Base-by-base conservation (phyloP, 1,140 invertebrate species). In the Apis dorsata region DNA sequence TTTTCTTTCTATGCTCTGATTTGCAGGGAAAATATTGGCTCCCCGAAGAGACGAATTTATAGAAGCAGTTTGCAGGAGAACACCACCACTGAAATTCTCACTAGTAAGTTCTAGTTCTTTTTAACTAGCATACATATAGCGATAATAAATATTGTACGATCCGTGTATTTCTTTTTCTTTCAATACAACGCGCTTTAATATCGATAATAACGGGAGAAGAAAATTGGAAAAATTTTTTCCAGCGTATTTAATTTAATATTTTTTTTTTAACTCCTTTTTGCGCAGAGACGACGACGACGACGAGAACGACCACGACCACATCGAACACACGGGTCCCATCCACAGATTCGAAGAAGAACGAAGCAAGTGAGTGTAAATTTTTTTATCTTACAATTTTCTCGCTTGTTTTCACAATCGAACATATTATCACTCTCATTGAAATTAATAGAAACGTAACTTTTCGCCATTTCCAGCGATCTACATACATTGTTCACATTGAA, bases 11-110 rank as follows among this genome's bases (percentile, higher is more conserved):
- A 17, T 79, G 11, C 53, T 3, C 77, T 85, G 78, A 53, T 80
- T 90, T 89, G 3, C 85, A 94, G 93, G 51, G 93, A 94, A 82
- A 92, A 88, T 73, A 86, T 82, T 79, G 91, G 91, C 13, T 94
- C 93, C 10, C 93, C 93, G 2, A 94, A 94, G 78, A 91, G 92
- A 81, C 92, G 93, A 84, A 93, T 94, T 76, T 94, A 94, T 77
- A 94, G 93, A 83, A 94, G 93, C 79, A 94, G 93, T 59, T 87
- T 94, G 19, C 93, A 94, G 68, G 93, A 93, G 80, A 93, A 91
- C 53, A 92, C 91, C 11, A 93, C 92, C 0, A 93, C 91, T 70
- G 93, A 94, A 85, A 93, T 91, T 21, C 80, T 94, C 17, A 93
- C 91, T 71, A 93, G 93, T 94, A 90, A 92, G 91, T 84, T 72